Base-by-base conservation (phyloP, 1,140 invertebrate species). In the Cecropterus lyciades region DNA sequence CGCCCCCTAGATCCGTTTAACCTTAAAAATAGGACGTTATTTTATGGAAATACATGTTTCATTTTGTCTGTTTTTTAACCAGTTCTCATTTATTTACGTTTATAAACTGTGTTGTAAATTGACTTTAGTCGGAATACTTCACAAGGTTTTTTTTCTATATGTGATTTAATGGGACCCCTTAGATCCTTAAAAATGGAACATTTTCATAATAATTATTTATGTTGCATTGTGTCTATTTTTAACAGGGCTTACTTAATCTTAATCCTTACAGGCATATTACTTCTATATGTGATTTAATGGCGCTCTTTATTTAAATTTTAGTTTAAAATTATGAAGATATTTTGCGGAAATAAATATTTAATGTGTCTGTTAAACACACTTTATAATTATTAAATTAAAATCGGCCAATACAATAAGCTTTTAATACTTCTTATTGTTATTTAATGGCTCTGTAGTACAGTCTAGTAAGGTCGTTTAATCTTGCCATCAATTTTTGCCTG, bases 271-370 rank as follows among this genome's bases (percentile, higher is more conserved):
- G 80, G 87, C 83, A n/a, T n/a, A 88, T 89, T 89, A 89, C 79
- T 79, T 80, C 84, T 89, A 89, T 88, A 88, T 89, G 87, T 84
- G 87, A 89, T 89, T 89, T 89, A 89, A 89, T 85, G 85, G 82
- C 73, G 60, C 66, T 75, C 72, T 72, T 70, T 72, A 74, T 76
- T 79, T 82, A 79, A 73, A 62, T 73, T 81, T 78, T 77, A 86
- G 84, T 74, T 82, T 82, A 82, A 78, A 80, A 85, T 80, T 80
- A 77, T 30, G n/a, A n/a, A n/a, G 17, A 40, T 45, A 27, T 30
- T 62, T n/a, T 51, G 5, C 5, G 20, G 20, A 24, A 24, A 24
- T 24, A 24, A 1, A 24, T 24, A 3, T 24, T 3, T 1, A 24
- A 24, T 24, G 20, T 24, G 1, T 24, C 5, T 24, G n/a, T n/a